Evolutionary conservation across 1,140 invertebrate species (phyloP).

Genomic region (Monomorium pharaonis): DNA sequence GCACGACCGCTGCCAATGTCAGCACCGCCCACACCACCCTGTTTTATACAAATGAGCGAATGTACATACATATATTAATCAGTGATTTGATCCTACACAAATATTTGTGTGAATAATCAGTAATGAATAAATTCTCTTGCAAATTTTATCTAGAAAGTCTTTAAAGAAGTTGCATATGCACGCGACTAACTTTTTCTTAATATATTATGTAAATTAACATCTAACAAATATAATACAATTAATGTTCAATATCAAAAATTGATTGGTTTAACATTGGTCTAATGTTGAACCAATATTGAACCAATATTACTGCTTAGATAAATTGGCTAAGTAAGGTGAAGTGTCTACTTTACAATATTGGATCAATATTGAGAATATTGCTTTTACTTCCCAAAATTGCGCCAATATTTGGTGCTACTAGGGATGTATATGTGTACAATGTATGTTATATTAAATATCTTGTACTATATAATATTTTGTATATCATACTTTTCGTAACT

Average conservation of each 20-base stretch:
- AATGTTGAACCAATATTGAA: no score
- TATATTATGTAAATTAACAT: not conserved
- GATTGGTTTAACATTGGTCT: no score
- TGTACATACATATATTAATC: not conserved
- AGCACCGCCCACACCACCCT: slow-evolving; percentile 83
- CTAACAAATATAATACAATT: no score
- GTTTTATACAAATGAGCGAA: not conserved
- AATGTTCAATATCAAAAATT: no score
- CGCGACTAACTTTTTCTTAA: not conserved
- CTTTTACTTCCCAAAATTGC: no score
- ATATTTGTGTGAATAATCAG: not conserved
- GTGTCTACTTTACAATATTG: no score
- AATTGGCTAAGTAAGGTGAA: no score
- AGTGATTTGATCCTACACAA: not conserved
- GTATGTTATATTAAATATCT: no score
- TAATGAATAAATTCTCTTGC: not conserved
- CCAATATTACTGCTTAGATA: no score
- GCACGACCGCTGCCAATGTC: slow-evolving; percentile 72
- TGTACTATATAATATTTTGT: not conserved
- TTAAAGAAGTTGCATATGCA: not conserved
- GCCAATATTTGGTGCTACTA: no score
- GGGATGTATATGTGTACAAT: no score
- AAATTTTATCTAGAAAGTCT: not conserved
- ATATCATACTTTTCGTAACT: not conserved
- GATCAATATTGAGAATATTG: no score